These are phyloP conservation scores for Melanchra persicariae DNA, from an alignment of 2,888 invertebrate species.

Conservation along the genomic window DNA sequence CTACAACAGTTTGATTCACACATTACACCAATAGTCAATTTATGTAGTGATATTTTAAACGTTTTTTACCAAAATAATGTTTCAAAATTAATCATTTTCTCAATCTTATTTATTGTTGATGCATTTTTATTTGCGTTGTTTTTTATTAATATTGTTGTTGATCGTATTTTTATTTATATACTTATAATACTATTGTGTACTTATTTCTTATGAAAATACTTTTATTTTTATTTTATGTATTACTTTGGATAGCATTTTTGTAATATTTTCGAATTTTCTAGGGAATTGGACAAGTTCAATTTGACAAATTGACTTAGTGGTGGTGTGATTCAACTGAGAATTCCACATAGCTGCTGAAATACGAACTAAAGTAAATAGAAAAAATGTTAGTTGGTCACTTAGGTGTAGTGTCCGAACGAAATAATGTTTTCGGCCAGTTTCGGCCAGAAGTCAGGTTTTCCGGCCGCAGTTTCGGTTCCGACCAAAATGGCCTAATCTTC, in stretches of 20 bases:
- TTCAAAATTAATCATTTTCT: constrained; percentile 57
- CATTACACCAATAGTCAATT: constrained; percentile 75
- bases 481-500: neutral
- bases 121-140: constrained; percentile 69
- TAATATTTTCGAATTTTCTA: constrained; percentile 39
- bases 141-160: constrained; percentile 69
- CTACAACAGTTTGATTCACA: constrained; percentile 75
- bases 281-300: constrained; percentile 34
- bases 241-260: constrained; percentile 38
- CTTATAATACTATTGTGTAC: constrained; percentile 69
- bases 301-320: constrained; percentile 76
- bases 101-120: constrained; percentile 72
- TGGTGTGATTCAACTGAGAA: constrained; percentile 81
- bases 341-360: constrained; percentile 71
- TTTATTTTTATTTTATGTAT: constrained; percentile 65
- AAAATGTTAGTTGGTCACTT: constrained; percentile 61
- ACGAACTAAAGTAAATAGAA: constrained; percentile 65
- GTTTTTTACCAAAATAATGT: constrained; percentile 49
- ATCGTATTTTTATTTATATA: constrained; percentile 67
- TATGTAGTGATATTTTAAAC: constrained; percentile 52
- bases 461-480: neutral
- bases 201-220: constrained; percentile 77
- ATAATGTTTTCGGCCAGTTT: neutral
- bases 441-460: neutral
- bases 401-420: constrained; percentile 30